A percentile compares a stretch with the other conserved stretches of the same genome.
These are phyloP conservation scores for Siphamia tubifer DNA, from an alignment of 2,113 vertebrate species.

Conservation along the genomic window DNA sequence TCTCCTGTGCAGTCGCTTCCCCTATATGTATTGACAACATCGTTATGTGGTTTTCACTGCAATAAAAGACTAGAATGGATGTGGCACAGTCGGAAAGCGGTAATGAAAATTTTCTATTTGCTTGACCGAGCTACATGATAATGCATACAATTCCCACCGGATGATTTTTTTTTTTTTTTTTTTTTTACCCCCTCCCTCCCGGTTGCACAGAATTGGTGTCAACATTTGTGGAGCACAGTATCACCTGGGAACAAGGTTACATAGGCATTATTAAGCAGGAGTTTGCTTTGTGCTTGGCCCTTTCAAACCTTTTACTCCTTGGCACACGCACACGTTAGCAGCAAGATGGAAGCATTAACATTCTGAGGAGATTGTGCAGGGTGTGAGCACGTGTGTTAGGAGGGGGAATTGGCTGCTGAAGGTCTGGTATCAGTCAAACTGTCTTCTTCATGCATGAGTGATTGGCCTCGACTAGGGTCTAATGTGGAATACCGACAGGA, in stretches of 20 bases:
- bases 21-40: neutral
- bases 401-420: slow-evolving; percentile 26
- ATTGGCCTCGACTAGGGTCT: slow-evolving; percentile 54
- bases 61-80: slow-evolving; percentile 4
- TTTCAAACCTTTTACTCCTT: neutral
- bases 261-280: neutral
- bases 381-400: neutral
- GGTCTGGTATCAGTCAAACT: slow-evolving; percentile 63
- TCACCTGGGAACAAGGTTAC: slow-evolving; percentile 18
- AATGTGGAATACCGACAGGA: slow-evolving; percentile 17
- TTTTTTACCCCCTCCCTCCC: no score
- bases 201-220: neutral
- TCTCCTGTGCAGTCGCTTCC: neutral
- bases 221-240: neutral
- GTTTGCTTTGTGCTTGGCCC: slow-evolving; percentile 5
- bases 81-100: neutral
- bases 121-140: neutral
- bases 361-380: slow-evolving; percentile 14
- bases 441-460: slow-evolving; percentile 58
- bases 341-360: slow-evolving; percentile 15
- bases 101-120: neutral
- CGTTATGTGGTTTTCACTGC: neutral
- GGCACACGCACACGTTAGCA: neutral
- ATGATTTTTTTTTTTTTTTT: neutral
- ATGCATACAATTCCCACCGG: neutral